Percentiles rank a stretch among this genome's conserved stretches.
Conservation (phyloP, 2,888 invertebrate genomes). For the Meloe dianella region DNA sequence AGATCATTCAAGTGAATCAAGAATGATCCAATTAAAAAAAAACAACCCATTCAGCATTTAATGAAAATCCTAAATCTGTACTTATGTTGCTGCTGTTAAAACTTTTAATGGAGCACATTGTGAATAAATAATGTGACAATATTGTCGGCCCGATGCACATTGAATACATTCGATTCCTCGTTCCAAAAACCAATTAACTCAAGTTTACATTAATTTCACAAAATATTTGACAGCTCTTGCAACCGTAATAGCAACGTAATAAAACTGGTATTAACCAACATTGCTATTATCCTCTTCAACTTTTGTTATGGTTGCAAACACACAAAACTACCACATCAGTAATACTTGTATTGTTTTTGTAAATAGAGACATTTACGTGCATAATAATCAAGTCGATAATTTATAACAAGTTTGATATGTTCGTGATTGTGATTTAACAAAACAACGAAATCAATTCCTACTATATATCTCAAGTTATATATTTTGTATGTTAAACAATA, state of each 20-base stretch:
- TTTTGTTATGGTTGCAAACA: neutral
- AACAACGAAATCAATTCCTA: neutral
- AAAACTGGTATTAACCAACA: constrained; percentile 6
- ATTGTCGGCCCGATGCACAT: neutral
- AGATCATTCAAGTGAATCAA: neutral
- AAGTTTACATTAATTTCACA: constrained; percentile 5
- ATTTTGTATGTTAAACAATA: constrained; percentile 2
- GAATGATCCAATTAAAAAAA: neutral
- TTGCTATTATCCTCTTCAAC: constrained; percentile 1
- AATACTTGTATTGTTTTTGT: too few relatives aligned
- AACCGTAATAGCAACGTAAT: neutral
- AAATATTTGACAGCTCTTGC: neutral
- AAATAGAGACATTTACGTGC: neutral
- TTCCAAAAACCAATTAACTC: neutral
- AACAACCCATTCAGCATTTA: neutral
- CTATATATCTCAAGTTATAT: neutral
- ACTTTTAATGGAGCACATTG: constrained; percentile 2
- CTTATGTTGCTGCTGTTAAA: neutral
- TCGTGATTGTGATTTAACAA: neutral
- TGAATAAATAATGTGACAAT: neutral
- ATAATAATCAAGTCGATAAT: neutral
- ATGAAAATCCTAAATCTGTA: neutral
- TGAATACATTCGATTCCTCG: neutral
- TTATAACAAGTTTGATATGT: neutral
- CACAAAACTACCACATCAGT: neutral